phyloP scores from a whole-genome alignment of 2,888 invertebrate species.

The Thereva nobilitata region DNA sequence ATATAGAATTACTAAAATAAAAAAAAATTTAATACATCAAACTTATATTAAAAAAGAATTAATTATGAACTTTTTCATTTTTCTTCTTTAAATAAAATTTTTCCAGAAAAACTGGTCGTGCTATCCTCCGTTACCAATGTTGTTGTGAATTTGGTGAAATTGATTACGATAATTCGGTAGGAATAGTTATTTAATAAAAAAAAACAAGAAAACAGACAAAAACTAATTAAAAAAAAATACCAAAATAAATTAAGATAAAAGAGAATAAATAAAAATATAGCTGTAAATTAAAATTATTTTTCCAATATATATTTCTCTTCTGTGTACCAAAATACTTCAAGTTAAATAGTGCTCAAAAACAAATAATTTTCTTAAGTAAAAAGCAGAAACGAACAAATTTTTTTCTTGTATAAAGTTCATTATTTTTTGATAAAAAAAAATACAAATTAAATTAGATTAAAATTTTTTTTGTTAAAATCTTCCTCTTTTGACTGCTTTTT shows the following conservation, averaged over 20 bases:
- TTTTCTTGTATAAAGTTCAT: too few relatives aligned
- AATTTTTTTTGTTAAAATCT: too few relatives aligned
- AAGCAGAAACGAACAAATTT: too few relatives aligned
- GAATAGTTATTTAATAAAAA: slow-evolving; percentile 48
- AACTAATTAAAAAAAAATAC: slow-evolving; percentile 40
- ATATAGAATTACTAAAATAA: slow-evolving; percentile 26
- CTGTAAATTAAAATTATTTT: too few relatives aligned
- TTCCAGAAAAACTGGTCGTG: slow-evolving; percentile 60
- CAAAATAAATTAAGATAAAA: background rate
- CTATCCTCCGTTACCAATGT: slow-evolving; percentile 60
- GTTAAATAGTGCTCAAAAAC: too few relatives aligned
- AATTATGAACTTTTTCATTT: slow-evolving; percentile 42
- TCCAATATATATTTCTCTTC: too few relatives aligned
- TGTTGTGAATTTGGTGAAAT: slow-evolving; percentile 60
- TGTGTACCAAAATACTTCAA: too few relatives aligned
- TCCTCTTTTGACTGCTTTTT: too few relatives aligned
- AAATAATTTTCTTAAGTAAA: too few relatives aligned
- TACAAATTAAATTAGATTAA: too few relatives aligned
- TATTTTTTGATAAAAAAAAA: too few relatives aligned
- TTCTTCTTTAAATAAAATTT: slow-evolving; percentile 45
- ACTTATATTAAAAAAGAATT: slow-evolving; percentile 23
- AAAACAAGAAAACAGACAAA: slow-evolving; percentile 37
- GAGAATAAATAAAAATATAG: too few relatives aligned
- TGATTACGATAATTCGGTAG: slow-evolving; percentile 60
- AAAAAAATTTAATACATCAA: slow-evolving; percentile 37